These are phyloP conservation scores for Drosophila pegasa DNA, from an alignment of 2,888 invertebrate species.

Conservation along the genomic window DNA sequence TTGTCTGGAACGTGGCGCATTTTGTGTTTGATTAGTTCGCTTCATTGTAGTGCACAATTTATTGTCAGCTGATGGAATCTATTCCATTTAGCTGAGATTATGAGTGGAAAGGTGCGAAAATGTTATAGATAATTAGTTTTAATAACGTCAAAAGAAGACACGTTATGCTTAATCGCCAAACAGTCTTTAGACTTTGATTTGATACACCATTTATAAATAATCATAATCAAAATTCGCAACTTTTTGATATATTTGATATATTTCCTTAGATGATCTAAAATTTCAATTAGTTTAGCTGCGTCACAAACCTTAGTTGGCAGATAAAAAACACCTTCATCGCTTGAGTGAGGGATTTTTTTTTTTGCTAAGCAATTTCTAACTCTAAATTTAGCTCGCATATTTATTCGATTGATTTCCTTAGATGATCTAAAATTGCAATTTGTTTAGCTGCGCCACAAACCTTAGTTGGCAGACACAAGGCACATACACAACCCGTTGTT, in stretches of 20 bases:
- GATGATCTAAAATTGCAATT: slow-evolving; percentile 1
- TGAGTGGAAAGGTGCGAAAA: too few relatives aligned
- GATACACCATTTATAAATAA: background rate
- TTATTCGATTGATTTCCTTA: background rate
- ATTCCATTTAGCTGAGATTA: background rate
- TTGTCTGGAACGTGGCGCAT: background rate
- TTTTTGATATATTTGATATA: too few relatives aligned
- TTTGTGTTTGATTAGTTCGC: slow-evolving; percentile 10
- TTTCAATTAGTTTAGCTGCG: too few relatives aligned
- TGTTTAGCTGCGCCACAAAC: slow-evolving; percentile 3
- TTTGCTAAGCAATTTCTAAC: background rate
- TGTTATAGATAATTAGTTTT: background rate
- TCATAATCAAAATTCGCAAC: too few relatives aligned
- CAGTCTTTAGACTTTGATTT: background rate
- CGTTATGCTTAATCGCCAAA: background rate
- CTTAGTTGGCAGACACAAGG: background rate
- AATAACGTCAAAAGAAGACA: background rate
- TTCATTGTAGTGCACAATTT: background rate
- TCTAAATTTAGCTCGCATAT: background rate
- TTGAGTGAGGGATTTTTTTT: background rate
- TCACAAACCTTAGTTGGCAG: too few relatives aligned
- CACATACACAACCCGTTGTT: background rate
- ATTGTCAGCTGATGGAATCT: too few relatives aligned
- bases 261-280: too few relatives aligned
- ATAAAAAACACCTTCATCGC: too few relatives aligned